Evolutionary conservation across 2,888 invertebrate genomes (phyloP).

Genomic region (Xanthostigma xanthostigma): DNA sequence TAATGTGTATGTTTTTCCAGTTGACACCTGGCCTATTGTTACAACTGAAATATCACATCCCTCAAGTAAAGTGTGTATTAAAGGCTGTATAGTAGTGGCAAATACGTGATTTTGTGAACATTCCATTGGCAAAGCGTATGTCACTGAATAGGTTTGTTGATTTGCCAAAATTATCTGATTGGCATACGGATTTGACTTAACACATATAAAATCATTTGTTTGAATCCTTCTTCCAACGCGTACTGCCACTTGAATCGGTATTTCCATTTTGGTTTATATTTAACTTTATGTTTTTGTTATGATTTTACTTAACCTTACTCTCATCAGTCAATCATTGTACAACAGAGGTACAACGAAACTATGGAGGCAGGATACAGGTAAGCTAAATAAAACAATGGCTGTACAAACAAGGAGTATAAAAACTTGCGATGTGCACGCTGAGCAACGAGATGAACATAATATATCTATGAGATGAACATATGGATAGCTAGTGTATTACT

Average conservation of each 20-base stretch:
- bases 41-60: slow-evolving; percentile 64
- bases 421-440: no score
- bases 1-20: slow-evolving; percentile 59
- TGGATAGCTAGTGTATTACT: no score
- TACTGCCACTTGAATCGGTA: slow-evolving; percentile 57
- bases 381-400: no score
- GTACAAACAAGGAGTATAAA: no score
- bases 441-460: no score
- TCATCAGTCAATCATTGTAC: no score
- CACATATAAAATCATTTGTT: slow-evolving; percentile 38
- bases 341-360: no score
- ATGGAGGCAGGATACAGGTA: no score
- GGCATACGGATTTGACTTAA: slow-evolving; percentile 41
- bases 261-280: slow-evolving; percentile 38
- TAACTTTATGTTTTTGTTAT: not conserved
- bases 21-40: slow-evolving; percentile 44
- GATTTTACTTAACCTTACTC: not conserved
- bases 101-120: slow-evolving; percentile 49
- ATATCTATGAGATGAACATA: no score
- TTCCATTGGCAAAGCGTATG: slow-evolving; percentile 39
- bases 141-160: slow-evolving; percentile 40
- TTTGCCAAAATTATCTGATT: slow-evolving; percentile 43
- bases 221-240: slow-evolving; percentile 45
- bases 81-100: slow-evolving; percentile 45
- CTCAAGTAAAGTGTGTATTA: slow-evolving; percentile 50